phyloP scores from a whole-genome alignment of 2,797 vertebrate species.

The Tragopan temminckii region DNA sequence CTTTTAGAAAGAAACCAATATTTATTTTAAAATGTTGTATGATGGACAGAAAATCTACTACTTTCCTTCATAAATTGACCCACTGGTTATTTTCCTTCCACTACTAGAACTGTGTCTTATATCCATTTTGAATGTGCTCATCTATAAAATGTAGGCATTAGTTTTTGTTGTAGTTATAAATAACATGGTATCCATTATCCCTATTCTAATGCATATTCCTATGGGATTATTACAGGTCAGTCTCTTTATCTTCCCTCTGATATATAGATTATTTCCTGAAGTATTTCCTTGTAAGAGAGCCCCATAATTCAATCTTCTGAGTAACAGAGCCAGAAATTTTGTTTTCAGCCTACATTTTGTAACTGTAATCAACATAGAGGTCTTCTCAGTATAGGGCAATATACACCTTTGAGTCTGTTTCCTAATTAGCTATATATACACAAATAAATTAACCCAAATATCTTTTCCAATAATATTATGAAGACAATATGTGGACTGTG shows the following conservation, averaged over 20 bases:
- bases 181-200: neutral
- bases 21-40: slow-evolving; percentile 27
- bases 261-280: neutral
- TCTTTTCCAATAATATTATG: neutral
- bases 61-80: neutral
- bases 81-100: neutral
- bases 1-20: slow-evolving; percentile 22
- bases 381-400: neutral
- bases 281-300: neutral
- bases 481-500: neutral
- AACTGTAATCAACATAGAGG: neutral
- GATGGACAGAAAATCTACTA: slow-evolving; percentile 23
- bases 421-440: neutral
- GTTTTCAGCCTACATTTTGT: neutral
- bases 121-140: neutral
- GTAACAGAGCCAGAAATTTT: neutral
- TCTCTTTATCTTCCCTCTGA: neutral
- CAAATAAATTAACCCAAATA: neutral
- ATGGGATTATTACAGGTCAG: neutral
- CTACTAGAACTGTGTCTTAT: neutral
- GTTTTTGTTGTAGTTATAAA: neutral
- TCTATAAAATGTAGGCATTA: neutral
- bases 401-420: neutral
- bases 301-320: neutral
- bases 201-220: neutral